phyloP scores from a whole-genome alignment of 1,140 invertebrate species.

The Hylaeus anthracinus region DNA sequence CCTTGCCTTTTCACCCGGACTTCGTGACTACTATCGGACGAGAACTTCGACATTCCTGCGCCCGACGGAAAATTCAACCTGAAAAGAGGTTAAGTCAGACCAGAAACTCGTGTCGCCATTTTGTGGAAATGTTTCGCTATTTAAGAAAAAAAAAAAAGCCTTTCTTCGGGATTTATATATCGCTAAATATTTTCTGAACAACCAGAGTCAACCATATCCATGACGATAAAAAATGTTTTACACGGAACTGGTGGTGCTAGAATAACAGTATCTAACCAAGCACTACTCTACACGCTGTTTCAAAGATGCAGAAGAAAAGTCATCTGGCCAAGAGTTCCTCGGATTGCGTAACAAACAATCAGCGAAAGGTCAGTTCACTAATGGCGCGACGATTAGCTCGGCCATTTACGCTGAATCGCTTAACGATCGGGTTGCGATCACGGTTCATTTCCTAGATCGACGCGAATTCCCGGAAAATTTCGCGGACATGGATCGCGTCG shows the following conservation, averaged over 20 bases:
- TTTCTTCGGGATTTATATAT: too few species aligned
- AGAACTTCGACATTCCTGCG: neutral
- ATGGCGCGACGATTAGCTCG: constrained; percentile 51
- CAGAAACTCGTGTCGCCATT: too few species aligned
- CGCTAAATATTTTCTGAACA: too few species aligned
- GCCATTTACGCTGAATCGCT: constrained; percentile 28
- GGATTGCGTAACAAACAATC: constrained; percentile 30
- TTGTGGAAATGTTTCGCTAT: too few species aligned
- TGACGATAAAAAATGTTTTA: too few species aligned
- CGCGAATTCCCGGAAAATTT: constrained; percentile 9
- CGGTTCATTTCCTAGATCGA: constrained; percentile 16
- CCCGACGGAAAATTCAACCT: neutral
- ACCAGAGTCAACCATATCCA: too few species aligned
- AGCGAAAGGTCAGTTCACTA: constrained; percentile 45
- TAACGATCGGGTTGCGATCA: constrained; percentile 35
- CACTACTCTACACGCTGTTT: too few species aligned
- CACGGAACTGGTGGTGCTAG: too few species aligned
- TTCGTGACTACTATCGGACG: constrained; percentile 4
- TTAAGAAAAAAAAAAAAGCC: too few species aligned
- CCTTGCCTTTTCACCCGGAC: neutral
- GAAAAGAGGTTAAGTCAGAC: neutral
- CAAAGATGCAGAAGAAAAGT: neutral
- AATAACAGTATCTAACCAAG: too few species aligned
- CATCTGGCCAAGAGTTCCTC: neutral
- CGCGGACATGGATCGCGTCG: neutral